Percentiles rank a stretch among this genome's conserved stretches.
These are phyloP conservation scores for Xenentodon cancila DNA, from an alignment of 2,797 vertebrate species.

Conservation along the genomic window DNA sequence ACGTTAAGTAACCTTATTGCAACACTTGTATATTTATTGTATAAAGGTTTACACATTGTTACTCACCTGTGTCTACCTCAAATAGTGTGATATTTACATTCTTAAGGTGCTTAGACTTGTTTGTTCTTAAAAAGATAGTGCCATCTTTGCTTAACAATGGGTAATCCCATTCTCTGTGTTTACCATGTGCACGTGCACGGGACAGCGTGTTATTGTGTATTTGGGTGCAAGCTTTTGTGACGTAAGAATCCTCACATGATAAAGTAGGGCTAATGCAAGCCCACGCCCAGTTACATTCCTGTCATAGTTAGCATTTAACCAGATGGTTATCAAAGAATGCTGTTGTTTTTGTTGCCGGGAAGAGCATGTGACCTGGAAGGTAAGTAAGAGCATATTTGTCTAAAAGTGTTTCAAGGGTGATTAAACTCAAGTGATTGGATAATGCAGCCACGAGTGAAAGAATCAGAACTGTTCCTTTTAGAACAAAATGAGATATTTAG, in stretches of 20 bases:
- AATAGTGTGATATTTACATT: constrained; percentile 70
- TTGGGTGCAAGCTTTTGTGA: constrained; percentile 20
- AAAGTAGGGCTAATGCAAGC: constrained; percentile 50
- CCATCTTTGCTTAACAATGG: constrained; percentile 53
- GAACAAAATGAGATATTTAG: neutral
- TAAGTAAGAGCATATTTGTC: constrained; percentile 36
- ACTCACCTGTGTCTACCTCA: constrained; percentile 52
- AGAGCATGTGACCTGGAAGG: constrained; percentile 66
- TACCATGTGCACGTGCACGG: constrained; percentile 14
- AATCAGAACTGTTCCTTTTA: neutral
- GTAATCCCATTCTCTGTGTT: constrained; percentile 49
- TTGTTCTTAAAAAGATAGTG: constrained; percentile 41
- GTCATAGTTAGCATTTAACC: constrained; percentile 67
- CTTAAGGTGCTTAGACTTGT: constrained; percentile 52
- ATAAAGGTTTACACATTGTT: constrained; percentile 25
- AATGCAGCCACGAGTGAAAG: neutral
- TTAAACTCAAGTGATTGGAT: constrained; percentile 20
- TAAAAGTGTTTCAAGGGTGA: constrained; percentile 34
- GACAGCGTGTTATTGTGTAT: neutral
- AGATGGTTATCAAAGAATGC: constrained; percentile 62
- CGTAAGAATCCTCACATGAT: constrained; percentile 70
- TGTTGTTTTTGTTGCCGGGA: constrained; percentile 54
- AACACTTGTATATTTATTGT: constrained; percentile 2
- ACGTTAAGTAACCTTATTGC: constrained; percentile 2
- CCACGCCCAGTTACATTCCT: constrained; percentile 61